Conservation (phyloP, 2,797 vertebrate genomes). For the Sebastes ruberrimus region DNA sequence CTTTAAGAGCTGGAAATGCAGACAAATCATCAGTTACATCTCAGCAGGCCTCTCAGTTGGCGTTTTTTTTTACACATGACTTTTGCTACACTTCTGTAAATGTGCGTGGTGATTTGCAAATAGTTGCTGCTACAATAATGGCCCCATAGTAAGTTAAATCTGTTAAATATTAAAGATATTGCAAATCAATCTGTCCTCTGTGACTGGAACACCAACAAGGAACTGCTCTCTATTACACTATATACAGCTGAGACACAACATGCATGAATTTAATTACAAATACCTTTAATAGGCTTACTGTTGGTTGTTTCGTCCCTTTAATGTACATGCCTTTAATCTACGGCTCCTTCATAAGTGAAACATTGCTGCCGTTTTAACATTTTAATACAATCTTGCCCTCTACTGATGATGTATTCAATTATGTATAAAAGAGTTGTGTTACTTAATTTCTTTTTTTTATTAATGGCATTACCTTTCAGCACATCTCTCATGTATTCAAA, state of each 20-base stretch:
- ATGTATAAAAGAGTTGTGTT: conserved; percentile 5
- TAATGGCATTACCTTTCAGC: conserved; percentile 3
- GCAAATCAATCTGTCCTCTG: background rate
- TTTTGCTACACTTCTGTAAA: too few relatives aligned
- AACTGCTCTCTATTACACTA: background rate
- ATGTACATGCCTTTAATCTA: background rate
- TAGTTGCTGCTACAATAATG: too few relatives aligned
- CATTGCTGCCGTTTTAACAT: background rate
- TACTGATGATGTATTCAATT: background rate
- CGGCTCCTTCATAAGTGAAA: background rate
- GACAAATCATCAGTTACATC: too few relatives aligned
- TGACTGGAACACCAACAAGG: background rate
- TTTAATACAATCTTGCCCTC: conserved; percentile 1
- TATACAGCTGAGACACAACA: conserved; percentile 2
- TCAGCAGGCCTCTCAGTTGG: too few relatives aligned
- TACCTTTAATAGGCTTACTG: conserved; percentile 14
- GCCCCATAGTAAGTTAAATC: background rate
- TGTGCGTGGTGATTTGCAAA: too few relatives aligned
- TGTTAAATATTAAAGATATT: background rate
- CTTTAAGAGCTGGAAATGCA: too few relatives aligned
- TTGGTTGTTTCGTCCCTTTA: conserved; percentile 17
- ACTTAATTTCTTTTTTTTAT: conserved; percentile 24
- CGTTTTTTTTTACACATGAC: too few relatives aligned
- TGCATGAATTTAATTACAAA: conserved; percentile 20
- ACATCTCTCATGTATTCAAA: conserved; percentile 43